Base-by-base conservation (phyloP, 2,888 invertebrate species). In the Nematopogon swammerdamellus region DNA sequence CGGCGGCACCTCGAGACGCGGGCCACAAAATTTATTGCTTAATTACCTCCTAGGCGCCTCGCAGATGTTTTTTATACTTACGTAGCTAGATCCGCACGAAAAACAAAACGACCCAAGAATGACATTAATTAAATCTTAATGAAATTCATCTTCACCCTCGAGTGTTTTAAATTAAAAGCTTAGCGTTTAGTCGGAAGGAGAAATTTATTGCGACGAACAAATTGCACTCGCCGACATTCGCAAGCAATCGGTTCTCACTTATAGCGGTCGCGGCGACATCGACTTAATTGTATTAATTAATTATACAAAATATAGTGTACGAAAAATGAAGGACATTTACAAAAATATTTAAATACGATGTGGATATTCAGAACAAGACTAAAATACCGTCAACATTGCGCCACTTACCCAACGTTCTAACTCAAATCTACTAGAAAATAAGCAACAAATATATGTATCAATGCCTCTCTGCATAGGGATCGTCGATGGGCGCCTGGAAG, bases 111-210 rank as follows among this genome's bases (percentile, higher is more conserved):
- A 65, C 68, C 73, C 73, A 77, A 79, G 79, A 75, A 79, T 79
- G 79, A 79, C 79, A 79, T 79, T 79, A 79, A 79, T 79, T 79
- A 79, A 77, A 77, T 77, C 79, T 79, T 77, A 79, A 77, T 79
- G 79, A 77, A 79, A 79, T 79, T 76, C 77, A 76, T 79, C 79
- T 79, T 75, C 77, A 69, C 79, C 77, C 77, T 70, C 71, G 60
- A 66, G 65, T 65, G 72, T 71, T 76, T 76, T 76, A 76, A 79
- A 72, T 76, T 76, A 69, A 75, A 72, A 61, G 67, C 62, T 65
- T 17, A 48, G 47, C 42, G 44, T 52, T 47, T 44, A 42, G 48
- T 8, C 16, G 36, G 36, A 25, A 36, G 36, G 36, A 36, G 14
- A 70, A 72, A 79, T 79, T 79, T 79, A 76, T 79, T 72, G 63